Evolutionary conservation across 2,888 invertebrate species (phyloP), one percentile per base, ranked within the genome.

Genomic region (Polietes domitor): DNA sequence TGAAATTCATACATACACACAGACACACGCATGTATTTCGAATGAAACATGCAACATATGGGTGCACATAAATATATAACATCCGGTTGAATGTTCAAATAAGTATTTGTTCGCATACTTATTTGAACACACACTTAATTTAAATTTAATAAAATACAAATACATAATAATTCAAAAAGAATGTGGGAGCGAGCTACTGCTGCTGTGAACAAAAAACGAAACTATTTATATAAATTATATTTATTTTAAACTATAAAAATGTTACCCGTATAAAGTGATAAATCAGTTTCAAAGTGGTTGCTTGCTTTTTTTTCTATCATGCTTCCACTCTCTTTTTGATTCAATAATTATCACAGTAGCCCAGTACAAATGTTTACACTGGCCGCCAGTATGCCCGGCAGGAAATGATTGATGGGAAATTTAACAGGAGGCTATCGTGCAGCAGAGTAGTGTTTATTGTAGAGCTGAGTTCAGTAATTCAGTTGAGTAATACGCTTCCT

Each of bases 171-270:
- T 71, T 58, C 17, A 50, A 21, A 77, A 71, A 78, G 26, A 72
- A 63, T 15, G 77, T 85, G 83, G 80, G 80, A 84, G 82, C 74
- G 83, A 80, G 83, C 10, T 2, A 7, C 37, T 2, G 1, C 37
- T 2, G 9, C 7, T 81, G 81, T 75, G 63, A 47, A 26, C 6
- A 77, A 61, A 80, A 28, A 83, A 41, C 55, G 21, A 6, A 41
- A 19, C 47, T 50, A 71, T 50, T 28, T 71, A 71, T 53, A 71
- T 37, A 72, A 72, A 72, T 72, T 55, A 41, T 72, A 72, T 72
- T 72, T 72, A 72, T 58, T 58, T 55, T 24, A 55, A 72, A 55
- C 32, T 28, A 72, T 37, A 72, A 55, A 55, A 17, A 37, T 58
- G 26, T 26, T 65, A 58, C 55, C 72, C 72, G 55, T 37, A 72